Conservation (phyloP, 30 jellyfish, hydroid and myxozoan species). For the Calvadosia cruxmelitensis region DNA sequence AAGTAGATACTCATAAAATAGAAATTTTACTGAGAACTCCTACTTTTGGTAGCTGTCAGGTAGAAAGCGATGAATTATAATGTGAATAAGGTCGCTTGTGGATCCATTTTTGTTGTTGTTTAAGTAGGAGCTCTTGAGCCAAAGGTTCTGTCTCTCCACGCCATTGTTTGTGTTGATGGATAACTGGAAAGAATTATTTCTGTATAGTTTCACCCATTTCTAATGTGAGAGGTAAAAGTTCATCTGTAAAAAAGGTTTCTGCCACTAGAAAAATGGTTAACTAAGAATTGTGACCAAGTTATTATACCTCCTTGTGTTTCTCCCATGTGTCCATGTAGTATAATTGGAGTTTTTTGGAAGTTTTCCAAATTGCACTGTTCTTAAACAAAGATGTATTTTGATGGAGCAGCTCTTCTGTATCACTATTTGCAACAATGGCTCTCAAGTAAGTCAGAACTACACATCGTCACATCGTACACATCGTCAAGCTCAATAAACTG, state of each 20-base stretch:
- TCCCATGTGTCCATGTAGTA: slow-evolving; percentile 10
- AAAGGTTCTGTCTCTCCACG: no score
- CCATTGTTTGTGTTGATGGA: slow-evolving; percentile 32
- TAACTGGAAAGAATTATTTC: slow-evolving; percentile 18
- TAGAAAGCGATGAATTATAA: slow-evolving; percentile 12
- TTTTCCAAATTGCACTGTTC: slow-evolving; percentile 15
- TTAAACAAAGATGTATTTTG: slow-evolving; percentile 1
- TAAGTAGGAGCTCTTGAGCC: no score
- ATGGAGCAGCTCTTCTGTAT: background rate
- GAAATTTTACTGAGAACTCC: no score
- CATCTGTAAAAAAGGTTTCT: no score
- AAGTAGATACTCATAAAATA: no score
- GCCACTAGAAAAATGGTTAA: no score
- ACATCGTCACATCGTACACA: no score
- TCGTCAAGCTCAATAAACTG: no score
- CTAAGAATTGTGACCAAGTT: no score
- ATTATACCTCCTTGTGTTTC: background rate
- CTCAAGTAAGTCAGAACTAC: slow-evolving; percentile 17
- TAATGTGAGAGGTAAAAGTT: background rate
- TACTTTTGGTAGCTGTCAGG: slow-evolving; percentile 40
- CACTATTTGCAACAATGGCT: slow-evolving; percentile 16
- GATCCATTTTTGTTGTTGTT: no score
- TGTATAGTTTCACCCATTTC: slow-evolving; percentile 25
- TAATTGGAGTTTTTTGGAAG: slow-evolving; percentile 2
- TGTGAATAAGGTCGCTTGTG: slow-evolving; percentile 15